Evolutionary conservation across 1,140 invertebrate species (phyloP).

Genomic region (Tenebrio molitor): DNA sequence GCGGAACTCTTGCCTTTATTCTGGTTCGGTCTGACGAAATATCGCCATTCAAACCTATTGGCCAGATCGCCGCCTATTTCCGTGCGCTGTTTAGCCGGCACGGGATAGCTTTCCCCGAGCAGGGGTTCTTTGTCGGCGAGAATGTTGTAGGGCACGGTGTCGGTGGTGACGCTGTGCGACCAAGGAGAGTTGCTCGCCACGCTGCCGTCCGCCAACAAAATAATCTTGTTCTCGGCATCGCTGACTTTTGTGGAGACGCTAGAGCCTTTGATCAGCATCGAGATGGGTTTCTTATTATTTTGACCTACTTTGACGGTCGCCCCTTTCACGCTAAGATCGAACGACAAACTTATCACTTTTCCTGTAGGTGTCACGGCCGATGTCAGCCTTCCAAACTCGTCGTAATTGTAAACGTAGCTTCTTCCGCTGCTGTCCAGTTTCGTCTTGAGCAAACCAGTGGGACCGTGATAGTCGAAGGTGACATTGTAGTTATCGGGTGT

Average conservation of each 20-base stretch:
- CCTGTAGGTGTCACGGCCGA: slow-evolving; percentile 94
- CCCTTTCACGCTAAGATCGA: slow-evolving; percentile 90
- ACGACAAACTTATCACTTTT: slow-evolving; percentile 86
- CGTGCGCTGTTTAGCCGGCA: slow-evolving; percentile 89
- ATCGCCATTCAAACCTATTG: slow-evolving; percentile 96
- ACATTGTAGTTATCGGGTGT: slow-evolving; percentile 93
- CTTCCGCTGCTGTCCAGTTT: slow-evolving; percentile 91
- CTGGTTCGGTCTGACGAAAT: slow-evolving; percentile 82
- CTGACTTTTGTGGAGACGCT: slow-evolving; percentile 85
- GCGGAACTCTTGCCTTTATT: slow-evolving; percentile 68
- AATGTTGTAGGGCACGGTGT: slow-evolving; percentile 88
- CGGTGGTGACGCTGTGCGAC: slow-evolving; percentile 86
- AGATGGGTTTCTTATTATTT: slow-evolving; percentile 84
- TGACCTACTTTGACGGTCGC: slow-evolving; percentile 88
- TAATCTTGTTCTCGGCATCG: slow-evolving; percentile 84
- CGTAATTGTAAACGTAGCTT: slow-evolving; percentile 95
- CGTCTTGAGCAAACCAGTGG: slow-evolving; percentile 88
- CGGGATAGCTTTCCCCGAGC: slow-evolving; percentile 89
- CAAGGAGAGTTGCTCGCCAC: slow-evolving; percentile 85
- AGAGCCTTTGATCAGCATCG: slow-evolving; percentile 89
- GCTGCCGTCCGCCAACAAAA: slow-evolving; percentile 85
- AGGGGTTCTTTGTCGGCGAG: slow-evolving; percentile 86
- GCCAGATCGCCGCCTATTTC: slow-evolving; percentile 91
- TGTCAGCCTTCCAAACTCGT: slow-evolving; percentile 92
- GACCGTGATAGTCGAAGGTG: slow-evolving; percentile 93